Evolutionary conservation across 1,140 invertebrate species (phyloP).

Genomic region (Lepidurus packardi): DNA sequence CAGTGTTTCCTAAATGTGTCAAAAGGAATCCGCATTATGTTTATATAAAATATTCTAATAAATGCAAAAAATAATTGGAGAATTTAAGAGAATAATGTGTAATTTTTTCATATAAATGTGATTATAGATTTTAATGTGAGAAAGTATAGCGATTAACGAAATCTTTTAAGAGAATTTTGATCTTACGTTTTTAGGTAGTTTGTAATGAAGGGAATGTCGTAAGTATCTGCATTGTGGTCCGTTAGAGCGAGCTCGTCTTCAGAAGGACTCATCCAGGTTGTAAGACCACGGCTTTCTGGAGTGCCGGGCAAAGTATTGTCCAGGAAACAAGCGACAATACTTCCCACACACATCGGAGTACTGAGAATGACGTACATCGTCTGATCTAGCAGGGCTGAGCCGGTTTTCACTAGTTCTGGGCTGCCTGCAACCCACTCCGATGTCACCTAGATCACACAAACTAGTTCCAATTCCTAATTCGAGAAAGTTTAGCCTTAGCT

Average conservation of each 20-base stretch:
- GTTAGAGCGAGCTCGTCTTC: constrained; percentile 30
- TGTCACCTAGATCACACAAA: constrained; percentile 48
- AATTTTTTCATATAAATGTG: no score
- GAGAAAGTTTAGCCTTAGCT: no score
- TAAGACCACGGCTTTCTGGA: constrained; percentile 39
- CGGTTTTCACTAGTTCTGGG: constrained; percentile 60
- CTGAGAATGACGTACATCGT: constrained; percentile 72
- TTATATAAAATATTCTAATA: no score
- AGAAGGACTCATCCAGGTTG: constrained; percentile 38
- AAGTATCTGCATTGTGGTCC: constrained; percentile 32
- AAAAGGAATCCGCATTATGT: not conserved
- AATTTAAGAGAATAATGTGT: no score
- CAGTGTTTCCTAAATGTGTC: constrained; percentile 4
- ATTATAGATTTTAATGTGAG: not conserved
- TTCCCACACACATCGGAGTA: constrained; percentile 78
- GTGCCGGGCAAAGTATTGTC: constrained; percentile 74
- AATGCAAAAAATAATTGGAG: no score
- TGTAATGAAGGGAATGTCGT: constrained; percentile 27
- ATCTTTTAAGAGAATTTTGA: not conserved
- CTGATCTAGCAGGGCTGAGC: constrained; percentile 61
- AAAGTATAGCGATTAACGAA: not conserved
- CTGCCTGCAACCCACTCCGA: constrained; percentile 68
- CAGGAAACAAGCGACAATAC: constrained; percentile 67
- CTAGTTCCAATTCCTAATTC: no score
- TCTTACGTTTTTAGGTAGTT: constrained; percentile 25